Percentiles rank a stretch among this genome's conserved stretches.
Evolutionary conservation across 1,140 invertebrate genomes (phyloP).

Genomic region (Drosophila fuyamai): DNA sequence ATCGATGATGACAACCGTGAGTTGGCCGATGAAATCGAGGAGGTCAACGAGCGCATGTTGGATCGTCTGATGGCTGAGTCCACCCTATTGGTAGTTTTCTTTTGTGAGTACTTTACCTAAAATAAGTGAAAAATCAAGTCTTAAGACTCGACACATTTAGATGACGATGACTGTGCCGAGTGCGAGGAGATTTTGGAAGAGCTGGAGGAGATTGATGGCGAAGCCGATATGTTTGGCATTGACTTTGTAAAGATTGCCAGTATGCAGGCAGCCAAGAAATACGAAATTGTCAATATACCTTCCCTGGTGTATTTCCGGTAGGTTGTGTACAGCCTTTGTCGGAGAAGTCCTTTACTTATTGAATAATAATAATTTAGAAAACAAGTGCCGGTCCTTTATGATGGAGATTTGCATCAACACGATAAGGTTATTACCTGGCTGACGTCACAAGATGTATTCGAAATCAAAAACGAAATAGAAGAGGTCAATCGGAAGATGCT

Average conservation of each 20-base stretch:
- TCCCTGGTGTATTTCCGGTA: slow-evolving; percentile 94
- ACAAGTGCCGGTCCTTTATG: slow-evolving; percentile 93
- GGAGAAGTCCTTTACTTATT: no score
- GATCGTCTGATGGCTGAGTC: slow-evolving; percentile 94
- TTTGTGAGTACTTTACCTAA: slow-evolving; percentile 89
- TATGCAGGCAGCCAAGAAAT: slow-evolving; percentile 92
- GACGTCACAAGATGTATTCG: slow-evolving; percentile 97
- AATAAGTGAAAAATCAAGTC: fast-evolving
- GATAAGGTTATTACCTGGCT: slow-evolving; percentile 95
- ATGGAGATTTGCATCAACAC: slow-evolving; percentile 95
- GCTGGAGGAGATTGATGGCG: slow-evolving; percentile 96
- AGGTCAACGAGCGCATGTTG: slow-evolving; percentile 95
- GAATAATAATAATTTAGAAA: slow-evolving; percentile 86
- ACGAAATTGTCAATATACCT: slow-evolving; percentile 92
- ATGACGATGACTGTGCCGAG: slow-evolving; percentile 95
- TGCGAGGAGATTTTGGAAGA: slow-evolving; percentile 95
- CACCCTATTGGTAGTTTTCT: slow-evolving; percentile 95
- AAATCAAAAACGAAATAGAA: slow-evolving; percentile 98
- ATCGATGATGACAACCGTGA: slow-evolving; percentile 97
- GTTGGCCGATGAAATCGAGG: slow-evolving; percentile 96
- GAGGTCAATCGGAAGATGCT: slow-evolving; percentile 98
- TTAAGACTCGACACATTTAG: slow-evolving; percentile 85
- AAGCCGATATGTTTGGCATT: slow-evolving; percentile 96
- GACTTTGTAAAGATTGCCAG: slow-evolving; percentile 98
- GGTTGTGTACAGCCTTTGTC: not conserved